Base-by-base conservation (phyloP, 2,888 invertebrate genomes). In the Cerastis leucographa region DNA sequence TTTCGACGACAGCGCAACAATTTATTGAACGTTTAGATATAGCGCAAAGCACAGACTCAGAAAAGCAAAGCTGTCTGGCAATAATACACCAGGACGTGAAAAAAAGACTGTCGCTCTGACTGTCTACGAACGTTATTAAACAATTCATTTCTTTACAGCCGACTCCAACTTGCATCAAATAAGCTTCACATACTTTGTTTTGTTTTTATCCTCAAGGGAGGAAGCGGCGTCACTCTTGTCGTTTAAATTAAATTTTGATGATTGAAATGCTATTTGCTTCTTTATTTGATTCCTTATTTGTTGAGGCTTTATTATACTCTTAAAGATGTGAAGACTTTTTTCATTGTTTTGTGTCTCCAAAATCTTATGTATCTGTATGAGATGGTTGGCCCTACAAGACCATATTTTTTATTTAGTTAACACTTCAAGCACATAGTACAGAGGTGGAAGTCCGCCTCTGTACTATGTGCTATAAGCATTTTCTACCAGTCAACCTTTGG, bases 111-210 rank as follows among this genome's bases (percentile, higher is more conserved):
- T 62, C 54, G 29, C 11, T 2, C 42, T 19, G 61, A 29, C 75
- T 65, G 80, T 76, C 84, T 76, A 42, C 80, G 56, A 80, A 70
- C 76, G 35, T 76, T 84, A 83, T 83, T 84, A 80, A 76, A 83
- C 70, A 76, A 70, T 82, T 82, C 71, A 83, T 83, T 84, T 84
- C 71, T 66, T 69, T 42, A 42, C 73, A 78, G 51, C 42, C 64
- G 29, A 59, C 35, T 82, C 22, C 59, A 71, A 68, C 61, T 83
- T 72, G 71, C 44, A 72, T 83, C 71, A 68, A 82, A 79, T 78
- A 83, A 71, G 40, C 61, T 67, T 8, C 17, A n/a, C 19, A 65
- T 42, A 3, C 42, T 83, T 72, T 75, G 51, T 74, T 65, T 71
- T 78, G 35, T 49, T 79, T 74, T 54, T 14, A 44, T 51, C 40